Conservation (phyloP, 2,797 vertebrate genomes). For the Anas flavirostris region DNA sequence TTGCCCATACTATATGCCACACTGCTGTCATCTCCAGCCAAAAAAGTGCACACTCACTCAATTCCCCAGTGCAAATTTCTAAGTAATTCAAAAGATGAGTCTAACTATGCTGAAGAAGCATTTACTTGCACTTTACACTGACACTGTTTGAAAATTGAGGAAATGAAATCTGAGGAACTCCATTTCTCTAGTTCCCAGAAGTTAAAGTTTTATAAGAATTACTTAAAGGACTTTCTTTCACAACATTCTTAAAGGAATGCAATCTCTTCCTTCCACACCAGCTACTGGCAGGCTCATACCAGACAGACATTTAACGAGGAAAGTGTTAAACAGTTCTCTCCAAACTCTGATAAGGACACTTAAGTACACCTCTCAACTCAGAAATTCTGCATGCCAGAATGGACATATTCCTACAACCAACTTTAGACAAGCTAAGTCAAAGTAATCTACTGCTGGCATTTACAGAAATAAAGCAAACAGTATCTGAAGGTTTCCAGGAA, state of each 20-base stretch:
- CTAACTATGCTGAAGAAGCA: neutral
- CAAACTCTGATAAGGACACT: neutral
- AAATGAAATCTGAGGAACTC: neutral
- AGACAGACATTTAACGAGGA: neutral
- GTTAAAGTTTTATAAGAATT: neutral
- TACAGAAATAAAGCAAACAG: neutral
- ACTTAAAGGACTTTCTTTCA: neutral
- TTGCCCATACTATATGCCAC: neutral
- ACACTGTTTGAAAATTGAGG: neutral
- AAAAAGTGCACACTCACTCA: neutral
- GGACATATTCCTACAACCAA: neutral
- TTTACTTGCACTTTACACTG: fast-evolving
- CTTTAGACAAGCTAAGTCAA: neutral
- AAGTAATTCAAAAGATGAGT: neutral
- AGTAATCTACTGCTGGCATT: neutral
- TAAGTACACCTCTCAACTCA: neutral
- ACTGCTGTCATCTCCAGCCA: neutral
- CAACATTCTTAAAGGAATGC: neutral
- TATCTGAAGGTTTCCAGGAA: neutral
- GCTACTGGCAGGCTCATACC: neutral
- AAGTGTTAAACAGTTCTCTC: neutral
- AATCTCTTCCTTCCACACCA: neutral
- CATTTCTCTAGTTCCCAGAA: neutral
- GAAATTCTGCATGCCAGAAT: neutral
- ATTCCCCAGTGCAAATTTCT: neutral